Evolutionary conservation across 2,888 invertebrate genomes (phyloP).

Genomic region (Athripsodes cinereus): DNA sequence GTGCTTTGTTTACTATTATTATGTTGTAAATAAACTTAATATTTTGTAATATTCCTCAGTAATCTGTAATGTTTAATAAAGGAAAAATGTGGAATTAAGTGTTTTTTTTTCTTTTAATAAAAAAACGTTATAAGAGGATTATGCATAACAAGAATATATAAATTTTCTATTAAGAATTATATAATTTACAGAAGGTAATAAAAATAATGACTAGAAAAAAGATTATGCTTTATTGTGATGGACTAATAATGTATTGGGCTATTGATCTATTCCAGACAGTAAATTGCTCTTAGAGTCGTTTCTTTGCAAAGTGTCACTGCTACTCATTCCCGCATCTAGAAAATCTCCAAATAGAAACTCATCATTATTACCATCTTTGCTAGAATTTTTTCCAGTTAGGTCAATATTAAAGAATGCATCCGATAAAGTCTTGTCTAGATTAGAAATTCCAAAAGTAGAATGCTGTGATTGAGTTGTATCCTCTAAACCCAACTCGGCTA

Average conservation of each 20-base stretch:
- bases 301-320: constrained; percentile 10
- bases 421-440: constrained; percentile 6
- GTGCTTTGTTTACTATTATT: too few species aligned
- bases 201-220: too few species aligned
- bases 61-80: too few species aligned
- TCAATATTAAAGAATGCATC: constrained; percentile 23
- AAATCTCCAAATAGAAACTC: constrained; percentile 14
- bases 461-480: constrained; percentile 35
- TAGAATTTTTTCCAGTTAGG: constrained; percentile 8
- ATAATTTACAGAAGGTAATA: too few species aligned
- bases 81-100: too few species aligned
- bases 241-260: too few species aligned
- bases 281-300: constrained; percentile 18
- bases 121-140: too few species aligned
- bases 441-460: constrained; percentile 11
- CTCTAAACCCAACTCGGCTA: constrained; percentile 53
- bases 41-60: too few species aligned
- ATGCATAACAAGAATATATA: background rate
- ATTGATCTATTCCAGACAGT: constrained; percentile 22
- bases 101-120: too few species aligned
- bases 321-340: constrained; percentile 10
- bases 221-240: too few species aligned
- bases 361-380: constrained; percentile 6
- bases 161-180: background rate
- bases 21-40: too few species aligned